Evolutionary conservation across 1,140 invertebrate species (phyloP).

Genomic region (Drosophila neocordata): DNA sequence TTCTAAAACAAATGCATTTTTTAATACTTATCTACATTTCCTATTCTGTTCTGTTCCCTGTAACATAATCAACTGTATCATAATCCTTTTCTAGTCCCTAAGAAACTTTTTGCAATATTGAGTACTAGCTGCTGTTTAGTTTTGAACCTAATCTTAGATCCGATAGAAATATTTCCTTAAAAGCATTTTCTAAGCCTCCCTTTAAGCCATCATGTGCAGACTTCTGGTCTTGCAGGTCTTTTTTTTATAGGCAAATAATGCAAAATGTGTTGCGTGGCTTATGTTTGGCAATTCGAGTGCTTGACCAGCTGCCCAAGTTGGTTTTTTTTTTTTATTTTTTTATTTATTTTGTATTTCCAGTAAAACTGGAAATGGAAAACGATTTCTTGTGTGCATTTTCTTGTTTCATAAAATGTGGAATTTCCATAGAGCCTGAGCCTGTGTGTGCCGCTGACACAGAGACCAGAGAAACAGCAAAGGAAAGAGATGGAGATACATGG

Average conservation of each 20-base stretch:
- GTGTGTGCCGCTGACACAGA: slow-evolving; percentile 56
- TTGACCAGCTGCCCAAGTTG: slow-evolving; percentile 50
- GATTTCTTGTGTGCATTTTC: slow-evolving; percentile 65
- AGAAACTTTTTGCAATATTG: too few relatives aligned
- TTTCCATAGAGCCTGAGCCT: slow-evolving; percentile 55
- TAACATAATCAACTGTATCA: too few relatives aligned
- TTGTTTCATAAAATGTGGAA: slow-evolving; percentile 68
- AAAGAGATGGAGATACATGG: neutral
- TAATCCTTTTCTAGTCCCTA: too few relatives aligned
- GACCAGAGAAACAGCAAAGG: neutral
- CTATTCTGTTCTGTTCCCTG: too few relatives aligned
- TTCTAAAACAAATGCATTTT: too few relatives aligned
- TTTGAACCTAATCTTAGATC: neutral
- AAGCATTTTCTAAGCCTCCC: too few relatives aligned
- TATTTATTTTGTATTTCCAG: slow-evolving; percentile 26
- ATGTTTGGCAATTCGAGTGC: slow-evolving; percentile 39
- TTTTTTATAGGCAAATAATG: neutral
- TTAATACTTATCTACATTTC: too few relatives aligned
- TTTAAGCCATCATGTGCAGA: too few relatives aligned
- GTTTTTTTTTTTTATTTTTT: slow-evolving; percentile 32
- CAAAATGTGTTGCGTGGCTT: slow-evolving; percentile 6
- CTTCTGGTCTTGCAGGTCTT: neutral
- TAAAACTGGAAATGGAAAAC: slow-evolving; percentile 69
- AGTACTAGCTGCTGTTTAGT: too few relatives aligned
- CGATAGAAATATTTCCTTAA: neutral